Evolutionary conservation across 2,888 invertebrate genomes (phyloP), one percentile per base, ranked within the genome.

Genomic region (Apodemia hepburni): DNA sequence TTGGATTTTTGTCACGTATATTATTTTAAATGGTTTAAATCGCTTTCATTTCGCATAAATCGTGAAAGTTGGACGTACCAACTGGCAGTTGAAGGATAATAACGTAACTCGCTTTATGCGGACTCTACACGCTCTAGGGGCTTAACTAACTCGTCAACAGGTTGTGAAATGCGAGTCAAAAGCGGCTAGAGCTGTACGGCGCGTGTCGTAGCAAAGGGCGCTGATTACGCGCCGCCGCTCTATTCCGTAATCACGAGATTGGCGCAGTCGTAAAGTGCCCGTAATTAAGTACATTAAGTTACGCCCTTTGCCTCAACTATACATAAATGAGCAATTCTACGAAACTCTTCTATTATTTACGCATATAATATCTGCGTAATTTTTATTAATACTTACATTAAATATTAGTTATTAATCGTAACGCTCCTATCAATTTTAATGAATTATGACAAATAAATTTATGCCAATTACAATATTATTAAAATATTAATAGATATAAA

Each of bases 221-320:
- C 87, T 86, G 86, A 87, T 87, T 90, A 85, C 84, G 81, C 80
- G 77, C 76, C 78, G 79, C 73, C 77, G 77, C 82, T 79, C 81
- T 83, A 80, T 82, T 82, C 81, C 77, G 77, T 89, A 89, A 89
- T 90, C 89, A 83, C 84, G 81, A 87, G 83, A 88, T 86, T 86
- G 85, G 81, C 78, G 83, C 81, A 84, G 82, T 78, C 80, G 83
- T 80, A 72, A 79, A 85, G 85, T 87, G 82, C 77, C 80, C 75
- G 80, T 86, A 87, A 87, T 88, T 88, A 88, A 89, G 87, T 85
- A 81, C 81, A 84, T 85, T 82, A 82, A 79, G 79, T 81, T 73
- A 68, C 76, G 74, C 78, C 77, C 82, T 79, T 77, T 75, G 70
- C 75, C 71, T 72, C 70, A 67, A 68, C 73, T 67, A 68, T 62